Percentiles rank a stretch among this genome's conserved stretches.
Conservation (phyloP, 64 coral and sea anemone species). For the Actinia equina region DNA sequence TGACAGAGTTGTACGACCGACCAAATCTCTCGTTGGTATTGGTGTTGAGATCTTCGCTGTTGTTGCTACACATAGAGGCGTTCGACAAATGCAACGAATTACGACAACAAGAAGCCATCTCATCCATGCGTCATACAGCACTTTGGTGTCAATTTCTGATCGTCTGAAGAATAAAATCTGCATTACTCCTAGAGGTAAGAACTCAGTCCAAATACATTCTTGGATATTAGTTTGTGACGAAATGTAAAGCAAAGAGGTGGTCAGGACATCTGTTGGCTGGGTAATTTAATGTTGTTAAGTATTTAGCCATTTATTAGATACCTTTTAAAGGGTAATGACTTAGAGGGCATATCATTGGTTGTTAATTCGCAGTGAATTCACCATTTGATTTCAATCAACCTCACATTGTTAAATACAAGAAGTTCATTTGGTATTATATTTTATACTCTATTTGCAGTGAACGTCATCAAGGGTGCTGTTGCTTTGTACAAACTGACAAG, state of each 20-base stretch:
- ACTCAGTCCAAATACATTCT: too few relatives aligned
- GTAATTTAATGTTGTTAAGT: too few relatives aligned
- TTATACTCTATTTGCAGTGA: background rate
- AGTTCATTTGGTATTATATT: too few relatives aligned
- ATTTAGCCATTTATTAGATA: too few relatives aligned
- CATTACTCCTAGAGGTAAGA: constrained; percentile 12
- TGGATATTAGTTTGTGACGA: too few relatives aligned
- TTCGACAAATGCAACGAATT: background rate
- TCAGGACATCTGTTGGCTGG: too few relatives aligned
- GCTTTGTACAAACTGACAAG: constrained; percentile 41
- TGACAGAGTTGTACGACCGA: constrained; percentile 23
- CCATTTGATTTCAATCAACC: too few relatives aligned
- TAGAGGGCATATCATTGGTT: too few relatives aligned
- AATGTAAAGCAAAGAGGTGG: too few relatives aligned
- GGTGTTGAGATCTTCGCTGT: constrained; percentile 52
- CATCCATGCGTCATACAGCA: constrained; percentile 3
- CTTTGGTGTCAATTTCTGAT: constrained; percentile 6
- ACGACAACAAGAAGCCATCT: too few relatives aligned
- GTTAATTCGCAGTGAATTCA: too few relatives aligned
- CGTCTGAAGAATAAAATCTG: constrained; percentile 35
- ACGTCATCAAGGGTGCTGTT: constrained; percentile 18
- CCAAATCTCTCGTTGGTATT: background rate
- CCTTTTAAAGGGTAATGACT: too few relatives aligned
- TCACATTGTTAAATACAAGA: background rate
- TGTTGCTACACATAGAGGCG: background rate